Evolutionary conservation across 1,140 invertebrate genomes (phyloP).

Genomic region (Periplaneta americana): DNA sequence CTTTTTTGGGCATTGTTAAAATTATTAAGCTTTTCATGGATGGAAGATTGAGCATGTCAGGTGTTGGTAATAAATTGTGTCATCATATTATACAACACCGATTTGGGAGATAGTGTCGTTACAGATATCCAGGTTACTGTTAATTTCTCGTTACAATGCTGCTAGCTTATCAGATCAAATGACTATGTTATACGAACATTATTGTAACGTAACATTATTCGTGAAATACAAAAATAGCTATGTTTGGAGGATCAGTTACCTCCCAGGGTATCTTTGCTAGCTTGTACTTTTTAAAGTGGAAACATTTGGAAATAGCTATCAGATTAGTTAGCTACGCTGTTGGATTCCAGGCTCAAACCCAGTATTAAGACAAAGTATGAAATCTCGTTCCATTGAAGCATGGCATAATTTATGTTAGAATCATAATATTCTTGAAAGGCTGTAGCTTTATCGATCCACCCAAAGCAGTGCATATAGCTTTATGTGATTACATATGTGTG

Average conservation of each 20-base stretch:
- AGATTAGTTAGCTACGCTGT: not conserved
- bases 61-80: too few relatives aligned
- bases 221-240: not conserved
- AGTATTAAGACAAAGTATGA: not conserved
- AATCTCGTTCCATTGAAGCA: not conserved
- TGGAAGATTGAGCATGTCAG: not conserved
- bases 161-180: not conserved
- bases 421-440: not conserved
- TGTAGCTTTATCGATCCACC: not conserved
- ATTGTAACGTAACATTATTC: not conserved
- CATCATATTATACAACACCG: too few relatives aligned
- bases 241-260: not conserved
- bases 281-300: not conserved
- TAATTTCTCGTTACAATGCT: not conserved
- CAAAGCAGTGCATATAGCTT: not conserved
- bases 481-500: not conserved
- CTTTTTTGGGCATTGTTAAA: constrained; percentile 4
- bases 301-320: not conserved
- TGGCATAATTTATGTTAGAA: not conserved
- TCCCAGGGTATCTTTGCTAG: not conserved
- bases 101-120: not conserved
- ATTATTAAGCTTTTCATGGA: not conserved
- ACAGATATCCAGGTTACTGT: not conserved
- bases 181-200: not conserved
- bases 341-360: not conserved